Evolutionary conservation across 2,888 invertebrate genomes (phyloP).

Genomic region (Latheticus oryzae): DNA sequence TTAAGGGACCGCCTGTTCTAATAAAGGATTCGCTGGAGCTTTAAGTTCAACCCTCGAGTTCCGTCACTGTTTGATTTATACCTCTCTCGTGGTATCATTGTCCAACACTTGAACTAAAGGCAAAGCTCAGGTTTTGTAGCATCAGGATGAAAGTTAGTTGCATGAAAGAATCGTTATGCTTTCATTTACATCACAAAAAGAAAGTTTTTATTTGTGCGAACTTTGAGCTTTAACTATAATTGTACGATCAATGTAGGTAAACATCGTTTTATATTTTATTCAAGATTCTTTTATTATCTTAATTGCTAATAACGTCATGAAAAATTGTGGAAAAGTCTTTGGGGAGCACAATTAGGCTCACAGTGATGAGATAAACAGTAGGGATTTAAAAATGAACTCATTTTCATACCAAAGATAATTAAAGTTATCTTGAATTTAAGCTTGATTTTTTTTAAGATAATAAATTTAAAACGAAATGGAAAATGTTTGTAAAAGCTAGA

Average conservation of each 20-base stretch:
- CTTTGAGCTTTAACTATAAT: too few relatives aligned
- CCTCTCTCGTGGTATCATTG: slow-evolving; percentile 13
- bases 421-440: slow-evolving; percentile 21
- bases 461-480: slow-evolving; percentile 3
- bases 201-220: slow-evolving; percentile 17
- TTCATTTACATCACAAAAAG: slow-evolving; percentile 31
- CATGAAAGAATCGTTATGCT: slow-evolving; percentile 25
- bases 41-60: slow-evolving; percentile 28
- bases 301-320: background rate
- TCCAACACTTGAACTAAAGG: too few relatives aligned
- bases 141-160: slow-evolving; percentile 17
- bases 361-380: slow-evolving; percentile 2
- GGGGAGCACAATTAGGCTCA: slow-evolving; percentile 14
- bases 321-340: too few relatives aligned
- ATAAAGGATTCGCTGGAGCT: slow-evolving; percentile 23
- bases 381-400: slow-evolving; percentile 22
- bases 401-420: slow-evolving; percentile 25
- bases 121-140: slow-evolving; percentile 23
- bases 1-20: slow-evolving; percentile 16
- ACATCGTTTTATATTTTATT: background rate
- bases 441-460: too few relatives aligned
- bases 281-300: background rate
- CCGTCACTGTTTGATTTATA: slow-evolving; percentile 27
- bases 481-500: background rate
- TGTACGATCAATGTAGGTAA: too few relatives aligned